Evolutionary conservation across 92 coral and sea anemone species (phyloP).

Genomic region (Porites rus): DNA sequence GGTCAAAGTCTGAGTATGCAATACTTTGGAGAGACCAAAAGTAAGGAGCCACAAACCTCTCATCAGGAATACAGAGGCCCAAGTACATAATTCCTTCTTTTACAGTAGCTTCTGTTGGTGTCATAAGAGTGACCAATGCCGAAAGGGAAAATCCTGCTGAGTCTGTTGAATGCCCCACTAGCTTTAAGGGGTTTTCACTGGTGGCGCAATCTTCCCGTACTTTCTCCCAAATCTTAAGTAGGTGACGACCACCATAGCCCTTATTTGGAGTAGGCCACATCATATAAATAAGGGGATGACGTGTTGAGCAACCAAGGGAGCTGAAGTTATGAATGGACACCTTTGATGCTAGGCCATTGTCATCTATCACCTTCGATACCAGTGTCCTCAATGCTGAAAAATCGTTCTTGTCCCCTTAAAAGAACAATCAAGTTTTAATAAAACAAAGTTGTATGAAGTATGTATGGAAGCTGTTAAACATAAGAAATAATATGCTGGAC

Average conservation of each 20-base stretch:
- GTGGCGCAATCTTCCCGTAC: slow-evolving; percentile 29
- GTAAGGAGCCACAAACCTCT: slow-evolving; percentile 44
- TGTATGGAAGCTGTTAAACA: no score
- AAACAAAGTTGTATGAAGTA: no score
- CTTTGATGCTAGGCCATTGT: slow-evolving; percentile 18
- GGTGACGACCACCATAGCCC: slow-evolving; percentile 37
- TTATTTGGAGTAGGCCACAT: slow-evolving; percentile 45
- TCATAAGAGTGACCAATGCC: slow-evolving; percentile 41
- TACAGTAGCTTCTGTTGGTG: slow-evolving; percentile 30
- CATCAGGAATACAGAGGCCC: slow-evolving; percentile 38
- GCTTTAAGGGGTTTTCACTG: not conserved
- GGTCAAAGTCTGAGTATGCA: slow-evolving; percentile 27
- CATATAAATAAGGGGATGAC: not conserved
- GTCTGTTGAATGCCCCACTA: slow-evolving; percentile 30
- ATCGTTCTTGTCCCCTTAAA: slow-evolving; percentile 49
- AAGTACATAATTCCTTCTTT: slow-evolving; percentile 5
- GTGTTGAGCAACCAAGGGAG: not conserved
- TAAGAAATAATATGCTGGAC: no score
- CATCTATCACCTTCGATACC: slow-evolving; percentile 8
- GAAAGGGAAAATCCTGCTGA: slow-evolving; percentile 42
- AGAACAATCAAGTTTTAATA: no score
- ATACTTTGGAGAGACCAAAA: slow-evolving; percentile 46
- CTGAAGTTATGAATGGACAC: slow-evolving; percentile 51
- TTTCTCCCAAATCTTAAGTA: slow-evolving; percentile 37
- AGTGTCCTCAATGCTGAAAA: slow-evolving; percentile 52